Evolutionary conservation across 2,888 invertebrate genomes (phyloP), one percentile per base, ranked within the genome.

Genomic region (Andrena bucephala): DNA sequence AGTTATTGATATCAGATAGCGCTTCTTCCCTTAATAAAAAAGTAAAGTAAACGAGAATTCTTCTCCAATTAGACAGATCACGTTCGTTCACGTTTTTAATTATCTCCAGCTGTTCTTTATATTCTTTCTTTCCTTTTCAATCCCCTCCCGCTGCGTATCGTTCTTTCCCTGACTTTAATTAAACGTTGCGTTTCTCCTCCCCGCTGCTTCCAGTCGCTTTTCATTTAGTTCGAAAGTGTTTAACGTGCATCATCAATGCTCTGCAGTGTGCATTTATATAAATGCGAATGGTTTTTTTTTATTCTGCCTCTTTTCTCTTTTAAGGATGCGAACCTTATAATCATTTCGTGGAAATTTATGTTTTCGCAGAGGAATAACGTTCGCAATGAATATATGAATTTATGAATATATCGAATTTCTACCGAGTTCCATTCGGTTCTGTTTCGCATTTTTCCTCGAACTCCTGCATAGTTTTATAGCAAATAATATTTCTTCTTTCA

Each of bases 81-180:
- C n/a, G 36, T n/a, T 20, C 27, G 16, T 57, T 10, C 31, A 5
- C 31, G 10, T 16, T 33, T 50, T 60, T 50, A 74, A 74, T 74
- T 33, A 67, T 68, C 48, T 24, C 13, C 3, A 4, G 31, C 16
- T 20, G 36, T 13, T n/a, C 50, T 33, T 33, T n/a, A 13, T 27
- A 31, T 50, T 59, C 42, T 31, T 10, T 29, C 10, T 27, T 36
- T 29, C 24, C 31, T 36, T 29, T 54, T 20, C 65, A 2, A 20
- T 52, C 10, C 36, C 66, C 27, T 20, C 8, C 13, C 16, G 29
- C 29, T 20, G n/a, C 10, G 24, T 57, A 57, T 57, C 24, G 57
- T 10, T 24, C 27, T 57, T 57, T 27, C 24, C 20, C 57, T 10
- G 54, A 65, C 33, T 68, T 74, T 74, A 74, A 74, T 74, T 67